Base-by-base conservation (phyloP, 2,113 vertebrate genomes). In the Orycteropus afer region DNA sequence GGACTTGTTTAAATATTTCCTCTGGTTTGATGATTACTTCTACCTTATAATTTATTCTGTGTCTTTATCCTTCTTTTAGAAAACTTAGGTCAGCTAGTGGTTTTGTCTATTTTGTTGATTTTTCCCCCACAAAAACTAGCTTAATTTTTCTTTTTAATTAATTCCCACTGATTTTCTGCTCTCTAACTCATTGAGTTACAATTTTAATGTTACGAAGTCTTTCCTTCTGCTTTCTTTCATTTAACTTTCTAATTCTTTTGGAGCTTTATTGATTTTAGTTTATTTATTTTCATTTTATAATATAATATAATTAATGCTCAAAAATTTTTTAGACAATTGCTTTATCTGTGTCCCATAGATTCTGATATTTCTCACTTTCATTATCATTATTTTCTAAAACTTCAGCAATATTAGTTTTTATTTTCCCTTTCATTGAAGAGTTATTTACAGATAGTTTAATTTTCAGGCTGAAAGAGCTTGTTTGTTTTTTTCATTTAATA, bases 11-110 rank as follows among this genome's bases (percentile, higher is more conserved):
- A 77, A 88, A 69, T 73, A 79, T 88, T 59, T 59, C 45, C 25
- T 89, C 49, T 53, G 22, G 55, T 37, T 79, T 83, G 18, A 89
- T 94, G 74, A 13, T 82, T 89, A 86, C 55, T 87, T 59, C 29
- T 7, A 80, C 55, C n/a, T 73, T 83, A 79, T 87, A 81, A 86
- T 86, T 86, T 92, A 74, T 95, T 87, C 87, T 94, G 47, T 55
- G 7, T 47, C 5, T 77, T 86, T 71, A 47, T 81, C 9, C 11
- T 84, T 87, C 40, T 57, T 87, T 85, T 85, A 76, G 73, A 82
- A 86, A 96, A 81, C 49, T 29, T 80, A 63, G 34, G 25, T 89
- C 49, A 81, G 59, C 65, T 76, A 40, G 57, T 63, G n/a, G 27
- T 89, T 89, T 93, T n/a, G 42, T 59, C 20, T 83, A 53, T 65